Percentiles rank a stretch among this genome's conserved stretches.
Evolutionary conservation across 2,888 invertebrate genomes (phyloP).

Genomic region (Tenthredo livida): DNA sequence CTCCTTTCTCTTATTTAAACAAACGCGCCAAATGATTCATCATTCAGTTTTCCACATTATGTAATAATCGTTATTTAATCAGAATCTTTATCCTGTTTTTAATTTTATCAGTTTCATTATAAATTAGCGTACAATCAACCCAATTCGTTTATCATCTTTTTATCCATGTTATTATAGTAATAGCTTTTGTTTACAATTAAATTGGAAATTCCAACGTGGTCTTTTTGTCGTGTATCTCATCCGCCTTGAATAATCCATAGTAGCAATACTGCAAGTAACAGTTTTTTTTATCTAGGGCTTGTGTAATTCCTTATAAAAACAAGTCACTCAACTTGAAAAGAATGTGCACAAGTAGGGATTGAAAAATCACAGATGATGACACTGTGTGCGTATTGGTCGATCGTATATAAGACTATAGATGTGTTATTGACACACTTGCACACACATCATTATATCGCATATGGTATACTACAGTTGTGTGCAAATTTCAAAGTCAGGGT

Average conservation of each 20-base stretch:
- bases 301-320: constrained; percentile 38
- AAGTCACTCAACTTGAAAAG: constrained; percentile 42
- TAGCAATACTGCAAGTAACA: not conserved
- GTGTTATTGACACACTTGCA: constrained; percentile 34
- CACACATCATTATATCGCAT: constrained; percentile 16
- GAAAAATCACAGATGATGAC: constrained; percentile 37
- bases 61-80: constrained; percentile 13
- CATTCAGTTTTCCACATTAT: constrained; percentile 18
- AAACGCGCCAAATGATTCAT: constrained; percentile 16
- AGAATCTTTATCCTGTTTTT: constrained; percentile 6
- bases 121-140: constrained; percentile 33
- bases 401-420: constrained; percentile 12
- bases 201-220: constrained; percentile 1
- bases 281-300: constrained; percentile 31
- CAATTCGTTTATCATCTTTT: not conserved
- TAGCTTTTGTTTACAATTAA: constrained; percentile 6
- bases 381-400: not conserved
- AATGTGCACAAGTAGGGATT: constrained; percentile 19
- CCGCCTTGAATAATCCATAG: constrained; percentile 1
- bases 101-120: constrained; percentile 1
- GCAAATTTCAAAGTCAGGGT: constrained; percentile 12
- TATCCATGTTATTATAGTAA: not conserved
- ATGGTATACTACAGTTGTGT: constrained; percentile 34
- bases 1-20: constrained; percentile 11
- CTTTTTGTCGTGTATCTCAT: not conserved